A percentile compares a stretch with the other conserved stretches of the same genome.
Conservation (phyloP, 2,113 vertebrate species). For the Rostratula benghalensis region DNA sequence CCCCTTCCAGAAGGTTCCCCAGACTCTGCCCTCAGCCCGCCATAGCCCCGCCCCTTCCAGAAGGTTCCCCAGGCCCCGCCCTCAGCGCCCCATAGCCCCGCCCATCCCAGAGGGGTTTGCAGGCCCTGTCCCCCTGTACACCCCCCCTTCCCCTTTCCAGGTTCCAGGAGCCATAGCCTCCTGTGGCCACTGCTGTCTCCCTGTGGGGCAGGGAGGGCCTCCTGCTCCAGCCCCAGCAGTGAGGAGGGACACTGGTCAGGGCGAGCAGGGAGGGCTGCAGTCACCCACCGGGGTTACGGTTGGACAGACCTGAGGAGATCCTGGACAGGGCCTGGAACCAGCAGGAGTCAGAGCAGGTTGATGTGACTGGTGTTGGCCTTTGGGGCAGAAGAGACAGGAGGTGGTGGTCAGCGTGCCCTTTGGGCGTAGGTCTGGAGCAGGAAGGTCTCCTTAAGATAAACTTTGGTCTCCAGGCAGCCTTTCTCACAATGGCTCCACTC, state of each 20-base stretch:
- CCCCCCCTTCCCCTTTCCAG: neutral
- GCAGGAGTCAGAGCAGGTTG: neutral
- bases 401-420: neutral
- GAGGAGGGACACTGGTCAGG: accelerated
- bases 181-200: neutral
- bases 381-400: neutral
- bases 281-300: accelerated
- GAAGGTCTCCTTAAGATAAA: no score
- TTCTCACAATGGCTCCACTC: accelerated
- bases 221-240: neutral
- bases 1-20: neutral
- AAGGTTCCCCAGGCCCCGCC: accelerated
- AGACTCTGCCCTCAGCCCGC: no score
- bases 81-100: neutral
- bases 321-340: neutral
- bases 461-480: no score
- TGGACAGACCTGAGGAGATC: neutral
- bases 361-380: accelerated
- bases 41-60: accelerated
- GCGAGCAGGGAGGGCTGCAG: accelerated
- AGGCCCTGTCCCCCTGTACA: no score
- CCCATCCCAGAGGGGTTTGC: no score
- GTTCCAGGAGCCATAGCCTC: accelerated
- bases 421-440: neutral
- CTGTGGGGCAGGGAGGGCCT: neutral